Percentiles rank a stretch among this genome's conserved stretches.
Evolutionary conservation across 2,888 invertebrate species (phyloP).

Genomic region (Drosophila rellima): DNA sequence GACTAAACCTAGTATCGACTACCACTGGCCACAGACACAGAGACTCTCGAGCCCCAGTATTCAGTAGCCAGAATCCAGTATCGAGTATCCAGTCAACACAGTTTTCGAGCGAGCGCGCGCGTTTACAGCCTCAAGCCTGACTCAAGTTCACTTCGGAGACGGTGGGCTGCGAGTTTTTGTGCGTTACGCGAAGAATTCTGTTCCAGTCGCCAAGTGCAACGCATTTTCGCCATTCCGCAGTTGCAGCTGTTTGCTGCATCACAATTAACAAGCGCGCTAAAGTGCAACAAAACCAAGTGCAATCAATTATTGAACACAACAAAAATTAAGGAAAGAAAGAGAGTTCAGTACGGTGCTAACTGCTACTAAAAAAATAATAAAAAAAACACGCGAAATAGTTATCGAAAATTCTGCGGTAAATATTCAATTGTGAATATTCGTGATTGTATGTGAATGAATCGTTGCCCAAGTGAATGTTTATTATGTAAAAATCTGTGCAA

Average conservation of each 20-base stretch:
- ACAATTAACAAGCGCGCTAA: slow-evolving; percentile 66
- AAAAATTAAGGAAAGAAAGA: slow-evolving; percentile 14
- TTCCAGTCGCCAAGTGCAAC: slow-evolving; percentile 75
- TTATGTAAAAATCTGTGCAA: slow-evolving; percentile 21
- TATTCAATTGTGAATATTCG: not conserved
- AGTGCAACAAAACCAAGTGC: slow-evolving; percentile 44
- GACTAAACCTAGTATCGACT: slow-evolving; percentile 2
- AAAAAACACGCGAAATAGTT: slow-evolving; percentile 1
- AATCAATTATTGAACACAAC: slow-evolving; percentile 33
- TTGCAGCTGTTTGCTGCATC: slow-evolving; percentile 72
- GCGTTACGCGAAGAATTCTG: slow-evolving; percentile 70
- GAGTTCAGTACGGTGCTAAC: too few relatives aligned
- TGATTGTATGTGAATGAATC: slow-evolving; percentile 1
- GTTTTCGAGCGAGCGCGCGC: slow-evolving; percentile 44
- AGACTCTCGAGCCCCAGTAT: slow-evolving; percentile 18
- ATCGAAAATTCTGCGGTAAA: slow-evolving; percentile 1
- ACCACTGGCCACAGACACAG: slow-evolving; percentile 33
- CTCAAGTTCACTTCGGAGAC: slow-evolving; percentile 54
- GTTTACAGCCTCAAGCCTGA: slow-evolving; percentile 37
- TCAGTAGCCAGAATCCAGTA: slow-evolving; percentile 30
- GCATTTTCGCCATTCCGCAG: slow-evolving; percentile 75
- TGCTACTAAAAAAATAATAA: slow-evolving; percentile 12
- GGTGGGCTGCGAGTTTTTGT: slow-evolving; percentile 37
- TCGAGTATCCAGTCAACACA: slow-evolving; percentile 16
- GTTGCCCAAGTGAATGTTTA: slow-evolving; percentile 18